Conservation (phyloP, 2,113 vertebrate species). For the Pyxicephalus adspersus region DNA sequence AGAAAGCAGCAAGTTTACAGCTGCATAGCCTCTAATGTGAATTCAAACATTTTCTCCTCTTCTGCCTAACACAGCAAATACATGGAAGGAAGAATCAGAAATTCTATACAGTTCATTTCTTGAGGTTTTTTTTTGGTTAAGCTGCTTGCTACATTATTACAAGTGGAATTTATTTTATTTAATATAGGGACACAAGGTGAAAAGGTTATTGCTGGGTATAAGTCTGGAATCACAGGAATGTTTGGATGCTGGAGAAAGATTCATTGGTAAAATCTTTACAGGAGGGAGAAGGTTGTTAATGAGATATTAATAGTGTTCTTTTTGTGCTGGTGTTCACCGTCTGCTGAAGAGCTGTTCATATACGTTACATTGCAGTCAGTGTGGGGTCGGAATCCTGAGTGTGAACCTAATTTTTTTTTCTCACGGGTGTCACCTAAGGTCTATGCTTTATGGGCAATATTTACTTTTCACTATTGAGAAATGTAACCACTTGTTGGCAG, state of each 20-base stretch:
- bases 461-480: no score
- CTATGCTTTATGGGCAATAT: no score
- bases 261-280: conserved; percentile 8
- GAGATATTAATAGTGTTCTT: conserved; percentile 1
- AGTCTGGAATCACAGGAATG: conserved; percentile 21
- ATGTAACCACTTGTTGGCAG: no score
- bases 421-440: not conserved
- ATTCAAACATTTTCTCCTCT: conserved; percentile 59
- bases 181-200: conserved; percentile 4
- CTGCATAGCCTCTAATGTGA: conserved; percentile 32
- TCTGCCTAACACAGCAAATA: not conserved
- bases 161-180: not conserved
- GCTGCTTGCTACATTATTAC: not conserved
- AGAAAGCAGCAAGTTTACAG: conserved; percentile 73
- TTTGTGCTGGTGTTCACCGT: conserved; percentile 2
- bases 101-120: not conserved
- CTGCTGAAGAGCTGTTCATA: not conserved
- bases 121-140: not conserved
- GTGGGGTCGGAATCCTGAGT: not conserved
- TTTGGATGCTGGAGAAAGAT: conserved; percentile 4
- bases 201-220: not conserved
- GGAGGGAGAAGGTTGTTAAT: not conserved
- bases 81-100: not conserved
- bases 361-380: not conserved
- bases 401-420: not conserved